phyloP scores from a whole-genome alignment of 2,888 invertebrate genomes.

The Apantesis nais region DNA sequence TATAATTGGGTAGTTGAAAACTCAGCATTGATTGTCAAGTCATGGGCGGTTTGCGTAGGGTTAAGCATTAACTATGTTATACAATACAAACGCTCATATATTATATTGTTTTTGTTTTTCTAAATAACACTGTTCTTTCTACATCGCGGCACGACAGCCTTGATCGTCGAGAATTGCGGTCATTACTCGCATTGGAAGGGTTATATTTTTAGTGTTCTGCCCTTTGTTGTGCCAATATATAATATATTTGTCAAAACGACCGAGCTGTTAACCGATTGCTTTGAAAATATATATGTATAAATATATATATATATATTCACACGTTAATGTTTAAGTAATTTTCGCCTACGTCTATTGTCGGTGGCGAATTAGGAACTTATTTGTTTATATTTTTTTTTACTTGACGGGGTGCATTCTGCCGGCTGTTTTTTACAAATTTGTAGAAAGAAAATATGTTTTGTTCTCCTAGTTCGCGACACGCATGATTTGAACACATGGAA shows the following conservation, averaged over 20 bases:
- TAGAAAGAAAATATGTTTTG: constrained; percentile 63
- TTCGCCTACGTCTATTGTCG: constrained; percentile 54
- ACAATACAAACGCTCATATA: constrained; percentile 63
- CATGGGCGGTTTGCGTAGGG: constrained; percentile 54
- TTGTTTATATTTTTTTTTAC: constrained; percentile 48
- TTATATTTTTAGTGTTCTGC: constrained; percentile 42
- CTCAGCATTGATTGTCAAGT: constrained; percentile 50
- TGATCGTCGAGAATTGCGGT: constrained; percentile 38
- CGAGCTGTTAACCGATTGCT: constrained; percentile 45
- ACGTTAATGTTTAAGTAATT: constrained; percentile 66
- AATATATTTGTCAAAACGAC: constrained; percentile 33
- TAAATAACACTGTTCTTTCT: constrained; percentile 60
- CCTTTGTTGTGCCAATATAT: constrained; percentile 48
- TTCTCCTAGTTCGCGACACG: constrained; percentile 54
- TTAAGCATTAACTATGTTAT: constrained; percentile 64
- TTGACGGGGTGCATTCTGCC: constrained; percentile 38
- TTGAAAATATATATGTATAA: constrained; percentile 56
- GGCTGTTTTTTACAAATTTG: constrained; percentile 52
- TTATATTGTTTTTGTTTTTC: constrained; percentile 53
- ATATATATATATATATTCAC: constrained; percentile 58
- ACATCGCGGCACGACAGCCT: constrained; percentile 52
- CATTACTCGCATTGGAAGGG: constrained; percentile 42
- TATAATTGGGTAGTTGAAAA: constrained; percentile 52
- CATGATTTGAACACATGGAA: constrained; percentile 44
- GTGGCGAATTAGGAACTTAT: constrained; percentile 48